These are phyloP conservation scores for Ceratosolen solmsi DNA, from an alignment of 1,140 invertebrate genomes.

Conservation along the genomic window DNA sequence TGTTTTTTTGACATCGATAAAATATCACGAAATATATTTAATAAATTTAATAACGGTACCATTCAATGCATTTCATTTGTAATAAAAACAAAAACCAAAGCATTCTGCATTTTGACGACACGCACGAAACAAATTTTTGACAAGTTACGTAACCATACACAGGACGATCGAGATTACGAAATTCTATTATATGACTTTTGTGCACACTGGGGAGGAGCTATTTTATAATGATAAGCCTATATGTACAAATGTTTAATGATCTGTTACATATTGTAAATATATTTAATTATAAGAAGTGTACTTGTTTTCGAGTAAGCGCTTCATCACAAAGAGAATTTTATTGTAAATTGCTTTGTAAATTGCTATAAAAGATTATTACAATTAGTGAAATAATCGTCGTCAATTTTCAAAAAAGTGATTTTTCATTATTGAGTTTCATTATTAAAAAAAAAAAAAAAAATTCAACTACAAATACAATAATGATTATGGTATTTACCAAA, in stretches of 20 bases:
- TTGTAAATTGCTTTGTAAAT: conserved; percentile 16
- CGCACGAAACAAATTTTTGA: conserved; percentile 21
- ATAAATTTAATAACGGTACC: no score
- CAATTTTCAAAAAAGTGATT: no score
- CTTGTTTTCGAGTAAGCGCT: conserved; percentile 27
- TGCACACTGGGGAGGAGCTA: conserved; percentile 52
- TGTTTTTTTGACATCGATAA: no score
- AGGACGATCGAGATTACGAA: conserved; percentile 47
- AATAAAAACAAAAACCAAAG: not conserved
- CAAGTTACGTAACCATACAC: not conserved
- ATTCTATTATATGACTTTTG: conserved; percentile 41
- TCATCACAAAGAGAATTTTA: not conserved
- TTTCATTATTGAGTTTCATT: no score
- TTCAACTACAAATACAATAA: no score
- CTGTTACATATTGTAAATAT: conserved; percentile 13
- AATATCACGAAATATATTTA: no score
- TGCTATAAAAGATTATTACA: not conserved
- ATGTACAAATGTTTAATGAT: conserved; percentile 2
- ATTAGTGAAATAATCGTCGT: not conserved
- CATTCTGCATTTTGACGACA: conserved; percentile 25
- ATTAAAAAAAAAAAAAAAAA: no score
- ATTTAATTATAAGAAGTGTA: not conserved
- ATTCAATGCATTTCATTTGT: not conserved
- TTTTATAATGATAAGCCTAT: conserved; percentile 20
- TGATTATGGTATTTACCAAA: no score